Conservation (phyloP, 1,140 invertebrate genomes). For the Penaeus chinensis region DNA sequence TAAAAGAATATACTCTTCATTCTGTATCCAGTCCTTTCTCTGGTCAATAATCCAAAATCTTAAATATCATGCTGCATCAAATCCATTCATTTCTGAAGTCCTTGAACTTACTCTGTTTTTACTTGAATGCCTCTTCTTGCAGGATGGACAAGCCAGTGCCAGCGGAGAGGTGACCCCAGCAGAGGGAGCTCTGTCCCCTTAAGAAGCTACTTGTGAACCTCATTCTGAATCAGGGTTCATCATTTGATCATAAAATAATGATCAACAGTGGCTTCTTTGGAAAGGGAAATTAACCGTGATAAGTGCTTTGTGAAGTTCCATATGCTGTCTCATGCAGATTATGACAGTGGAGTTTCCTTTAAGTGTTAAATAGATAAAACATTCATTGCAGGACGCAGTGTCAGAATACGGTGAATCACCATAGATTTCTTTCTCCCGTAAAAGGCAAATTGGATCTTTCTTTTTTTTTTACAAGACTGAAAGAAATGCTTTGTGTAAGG, state of each 20-base stretch:
- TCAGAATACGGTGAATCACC: too few species aligned
- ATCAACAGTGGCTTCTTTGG: background rate
- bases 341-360: background rate
- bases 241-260: slow-evolving; percentile 11
- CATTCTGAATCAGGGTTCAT: background rate
- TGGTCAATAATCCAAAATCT: too few species aligned
- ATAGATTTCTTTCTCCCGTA: too few species aligned
- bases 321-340: background rate
- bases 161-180: slow-evolving; percentile 23
- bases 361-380: too few species aligned
- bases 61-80: too few species aligned
- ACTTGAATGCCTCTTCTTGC: background rate
- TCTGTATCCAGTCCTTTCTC: too few species aligned
- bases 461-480: background rate
- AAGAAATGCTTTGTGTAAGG: slow-evolving; percentile 19
- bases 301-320: slow-evolving; percentile 15
- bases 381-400: too few species aligned
- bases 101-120: too few species aligned
- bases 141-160: slow-evolving; percentile 14
- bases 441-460: too few species aligned
- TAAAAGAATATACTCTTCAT: too few species aligned
- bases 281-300: slow-evolving; percentile 2
- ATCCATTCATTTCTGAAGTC: too few species aligned
- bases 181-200: slow-evolving; percentile 3
- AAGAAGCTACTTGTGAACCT: background rate